These are phyloP conservation scores for Bovichtus variegatus DNA, from an alignment of 2,797 vertebrate species.

Conservation along the genomic window DNA sequence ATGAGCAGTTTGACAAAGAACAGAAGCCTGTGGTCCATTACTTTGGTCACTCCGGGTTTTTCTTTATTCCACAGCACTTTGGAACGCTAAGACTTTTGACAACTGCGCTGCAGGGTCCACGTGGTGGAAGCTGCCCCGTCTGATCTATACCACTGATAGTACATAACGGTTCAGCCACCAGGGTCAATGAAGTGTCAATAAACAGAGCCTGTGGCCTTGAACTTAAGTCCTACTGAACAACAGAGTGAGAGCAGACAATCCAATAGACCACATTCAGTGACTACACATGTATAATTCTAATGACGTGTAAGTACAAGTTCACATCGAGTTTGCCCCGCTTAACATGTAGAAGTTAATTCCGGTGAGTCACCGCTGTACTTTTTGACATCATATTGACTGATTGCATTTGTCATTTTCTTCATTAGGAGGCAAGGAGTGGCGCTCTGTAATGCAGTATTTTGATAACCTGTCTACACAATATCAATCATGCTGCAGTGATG, in stretches of 20 bases:
- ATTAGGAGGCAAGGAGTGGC: neutral
- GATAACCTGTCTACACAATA: neutral
- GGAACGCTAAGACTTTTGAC: conserved; percentile 12
- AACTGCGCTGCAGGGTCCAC: neutral
- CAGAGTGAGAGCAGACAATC: neutral
- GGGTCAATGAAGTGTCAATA: conserved; percentile 13
- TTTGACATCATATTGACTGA: neutral
- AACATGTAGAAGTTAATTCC: neutral
- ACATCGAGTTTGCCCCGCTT: neutral
- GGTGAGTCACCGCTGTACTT: neutral
- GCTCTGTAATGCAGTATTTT: neutral
- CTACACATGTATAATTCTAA: neutral
- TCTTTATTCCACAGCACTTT: conserved; percentile 2
- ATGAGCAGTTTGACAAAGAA: neutral
- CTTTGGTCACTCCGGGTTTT: neutral
- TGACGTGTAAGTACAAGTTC: neutral
- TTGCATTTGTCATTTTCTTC: neutral
- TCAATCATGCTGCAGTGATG: neutral
- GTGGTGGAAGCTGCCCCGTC: neutral
- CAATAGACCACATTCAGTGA: neutral
- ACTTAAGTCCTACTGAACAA: conserved; percentile 24
- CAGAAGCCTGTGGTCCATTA: neutral
- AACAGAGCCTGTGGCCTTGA: conserved; percentile 51
- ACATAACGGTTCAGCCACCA: neutral
- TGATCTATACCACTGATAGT: conserved; percentile 22